Evolutionary conservation across 2,113 vertebrate genomes (phyloP), one percentile per base, ranked within the genome.

Genomic region (Meriones unguiculatus): DNA sequence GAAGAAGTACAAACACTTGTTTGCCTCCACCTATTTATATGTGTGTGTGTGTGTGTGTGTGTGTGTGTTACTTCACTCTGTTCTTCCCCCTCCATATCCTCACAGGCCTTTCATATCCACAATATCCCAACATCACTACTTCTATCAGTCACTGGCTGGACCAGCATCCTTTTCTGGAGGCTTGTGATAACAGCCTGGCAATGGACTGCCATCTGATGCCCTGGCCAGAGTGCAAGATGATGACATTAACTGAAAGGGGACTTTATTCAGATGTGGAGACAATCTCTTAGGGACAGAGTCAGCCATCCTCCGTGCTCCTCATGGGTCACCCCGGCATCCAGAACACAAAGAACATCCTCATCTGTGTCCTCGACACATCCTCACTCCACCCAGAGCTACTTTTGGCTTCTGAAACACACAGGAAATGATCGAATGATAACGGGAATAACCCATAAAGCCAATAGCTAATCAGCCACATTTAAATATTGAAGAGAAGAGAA

Each of bases 401-500:
- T 97, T 50, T 77, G 88, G 57, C 50, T 91, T 95, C 77, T 89
- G 57, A 93, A 89, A 90, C 84, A 62, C 32, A 65, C 35, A 93
- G 84, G 87, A 93, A 94, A 95, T 24, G 10, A 95, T 67, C 64
- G 94, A 89, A 87, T 84, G 20, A 93, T 94, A 93, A 87, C 12
- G 5, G 14, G 9, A 65, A 91, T 92, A 93, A 94, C 59, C 84
- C 84, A 70, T 94, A 87, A 96, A 73, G 64, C 75, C 59, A 85
- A 20, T 67, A 65, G 24, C 64, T 96, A 41, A 91, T 62, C 78
- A 93, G 65, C 64, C n/a, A 82, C 80, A 76, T 32, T 96, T 89
- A 78, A 67, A 81, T 91, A 77, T 91, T 30, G n/a, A 96, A 94
- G 94, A 84, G 92, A 94, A 78, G 52, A 89, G 70, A 93, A 87